These are phyloP conservation scores for Corythornis leucogaster DNA, from an alignment of 2,797 vertebrate genomes.

Conservation along the genomic window DNA sequence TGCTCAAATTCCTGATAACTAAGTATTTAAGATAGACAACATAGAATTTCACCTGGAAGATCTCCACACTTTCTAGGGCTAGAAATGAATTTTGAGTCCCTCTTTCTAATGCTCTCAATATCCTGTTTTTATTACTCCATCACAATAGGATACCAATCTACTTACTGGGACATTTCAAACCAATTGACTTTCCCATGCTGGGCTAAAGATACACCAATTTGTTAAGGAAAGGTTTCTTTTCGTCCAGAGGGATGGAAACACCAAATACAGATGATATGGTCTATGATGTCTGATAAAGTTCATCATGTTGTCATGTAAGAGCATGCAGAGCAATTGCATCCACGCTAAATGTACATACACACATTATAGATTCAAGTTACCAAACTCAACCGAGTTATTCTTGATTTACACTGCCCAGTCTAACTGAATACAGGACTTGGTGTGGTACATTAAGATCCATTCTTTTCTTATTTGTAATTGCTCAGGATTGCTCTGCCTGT, in stretches of 20 bases:
- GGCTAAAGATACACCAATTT: neutral
- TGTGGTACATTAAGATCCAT: conserved; percentile 53
- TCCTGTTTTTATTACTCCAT: neutral
- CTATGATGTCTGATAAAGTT: neutral
- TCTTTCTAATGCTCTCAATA: neutral
- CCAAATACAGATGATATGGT: neutral
- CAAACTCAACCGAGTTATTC: neutral
- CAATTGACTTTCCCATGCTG: neutral
- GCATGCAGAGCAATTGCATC: neutral
- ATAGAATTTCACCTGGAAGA: neutral
- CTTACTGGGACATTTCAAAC: neutral
- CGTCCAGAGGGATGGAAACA: neutral
- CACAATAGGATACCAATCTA: neutral
- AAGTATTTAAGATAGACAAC: neutral
- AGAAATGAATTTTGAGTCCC: neutral
- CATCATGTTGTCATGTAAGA: neutral
- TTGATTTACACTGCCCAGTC: neutral
- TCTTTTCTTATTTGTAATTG: conserved; percentile 71
- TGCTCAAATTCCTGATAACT: neutral
- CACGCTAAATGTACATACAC: neutral
- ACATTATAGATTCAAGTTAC: neutral
- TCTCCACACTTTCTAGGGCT: neutral
- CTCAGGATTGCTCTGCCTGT: conserved; percentile 52
- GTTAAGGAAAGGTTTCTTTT: neutral
- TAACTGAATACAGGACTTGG: neutral